Conservation (phyloP, 2,888 invertebrate species). For the Parochlus steinenii region DNA sequence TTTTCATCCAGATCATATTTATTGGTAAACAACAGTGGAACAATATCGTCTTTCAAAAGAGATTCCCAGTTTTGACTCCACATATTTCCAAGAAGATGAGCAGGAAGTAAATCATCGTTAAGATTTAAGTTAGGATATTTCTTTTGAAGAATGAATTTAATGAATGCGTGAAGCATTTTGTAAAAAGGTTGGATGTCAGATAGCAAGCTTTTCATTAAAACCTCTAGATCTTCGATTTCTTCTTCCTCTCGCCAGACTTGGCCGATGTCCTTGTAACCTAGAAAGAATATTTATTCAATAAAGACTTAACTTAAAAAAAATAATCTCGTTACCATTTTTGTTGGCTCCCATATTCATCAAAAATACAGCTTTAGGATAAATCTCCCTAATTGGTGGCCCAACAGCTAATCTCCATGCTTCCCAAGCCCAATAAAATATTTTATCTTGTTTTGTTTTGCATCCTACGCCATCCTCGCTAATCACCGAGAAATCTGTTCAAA, state of each 20-base stretch:
- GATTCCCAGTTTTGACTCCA: conserved; percentile 58
- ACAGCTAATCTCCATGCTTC: conserved; percentile 45
- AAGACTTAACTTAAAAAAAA: not conserved
- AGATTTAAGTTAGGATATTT: conserved; percentile 32
- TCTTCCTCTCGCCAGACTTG: conserved; percentile 47
- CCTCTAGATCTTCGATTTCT: conserved; percentile 37
- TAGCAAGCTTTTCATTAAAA: conserved; percentile 30
- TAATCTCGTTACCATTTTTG: conserved; percentile 38
- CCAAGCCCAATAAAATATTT: conserved; percentile 45
- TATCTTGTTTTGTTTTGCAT: conserved; percentile 23
- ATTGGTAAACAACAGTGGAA: conserved; percentile 24
- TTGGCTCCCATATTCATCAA: conserved; percentile 45
- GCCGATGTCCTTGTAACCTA: conserved; percentile 46
- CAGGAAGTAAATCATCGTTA: not conserved
- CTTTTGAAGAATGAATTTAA: conserved; percentile 37
- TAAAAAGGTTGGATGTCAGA: conserved; percentile 45
- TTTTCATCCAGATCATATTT: conserved; percentile 34
- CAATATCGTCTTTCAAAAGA: conserved; percentile 31
- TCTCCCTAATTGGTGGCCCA: conserved; percentile 36
- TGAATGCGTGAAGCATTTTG: conserved; percentile 51
- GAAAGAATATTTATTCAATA: conserved; percentile 10
- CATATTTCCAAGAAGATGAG: conserved; percentile 35
- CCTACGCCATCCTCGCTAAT: not conserved
- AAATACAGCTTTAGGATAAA: conserved; percentile 36
- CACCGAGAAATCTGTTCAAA: conserved; percentile 6